phyloP scores from a whole-genome alignment of 2,113 vertebrate species.

The Chitala chitala region DNA sequence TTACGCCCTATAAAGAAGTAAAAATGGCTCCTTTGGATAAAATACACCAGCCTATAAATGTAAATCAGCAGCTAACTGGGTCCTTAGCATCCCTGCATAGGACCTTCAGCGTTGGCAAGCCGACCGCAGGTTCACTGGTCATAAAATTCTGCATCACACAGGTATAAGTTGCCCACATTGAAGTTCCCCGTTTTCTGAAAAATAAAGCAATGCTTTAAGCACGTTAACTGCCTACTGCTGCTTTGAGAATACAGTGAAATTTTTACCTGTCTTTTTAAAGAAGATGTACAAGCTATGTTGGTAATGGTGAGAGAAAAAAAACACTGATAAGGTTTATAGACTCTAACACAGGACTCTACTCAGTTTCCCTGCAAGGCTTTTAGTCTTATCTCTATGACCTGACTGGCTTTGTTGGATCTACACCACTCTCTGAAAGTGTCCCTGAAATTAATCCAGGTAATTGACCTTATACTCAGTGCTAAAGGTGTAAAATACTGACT shows the following conservation, averaged over 20 bases:
- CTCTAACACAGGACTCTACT: background rate
- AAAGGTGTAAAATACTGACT: background rate
- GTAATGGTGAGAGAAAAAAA: background rate
- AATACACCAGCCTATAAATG: slow-evolving; percentile 39
- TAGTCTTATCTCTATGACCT: background rate
- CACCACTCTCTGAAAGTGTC: background rate
- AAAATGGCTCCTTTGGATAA: background rate
- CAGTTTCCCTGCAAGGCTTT: background rate
- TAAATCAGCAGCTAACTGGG: too few relatives aligned
- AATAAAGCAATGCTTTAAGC: too few relatives aligned
- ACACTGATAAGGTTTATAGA: background rate
- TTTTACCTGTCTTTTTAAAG: background rate
- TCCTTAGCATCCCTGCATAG: slow-evolving; percentile 79
- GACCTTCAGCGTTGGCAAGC: slow-evolving; percentile 78
- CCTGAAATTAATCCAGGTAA: background rate
- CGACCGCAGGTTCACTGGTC: slow-evolving; percentile 70
- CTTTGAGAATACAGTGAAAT: slow-evolving; percentile 53
- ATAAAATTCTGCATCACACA: slow-evolving; percentile 76
- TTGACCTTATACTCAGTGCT: background rate
- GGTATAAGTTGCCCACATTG: slow-evolving; percentile 84
- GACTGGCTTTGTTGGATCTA: background rate
- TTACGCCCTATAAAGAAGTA: background rate
- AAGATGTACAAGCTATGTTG: background rate
- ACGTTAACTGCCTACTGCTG: too few relatives aligned
- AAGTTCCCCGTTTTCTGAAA: slow-evolving; percentile 84